These are phyloP conservation scores for Drosophila gaucha DNA, from an alignment of 2,888 invertebrate species.

Conservation along the genomic window DNA sequence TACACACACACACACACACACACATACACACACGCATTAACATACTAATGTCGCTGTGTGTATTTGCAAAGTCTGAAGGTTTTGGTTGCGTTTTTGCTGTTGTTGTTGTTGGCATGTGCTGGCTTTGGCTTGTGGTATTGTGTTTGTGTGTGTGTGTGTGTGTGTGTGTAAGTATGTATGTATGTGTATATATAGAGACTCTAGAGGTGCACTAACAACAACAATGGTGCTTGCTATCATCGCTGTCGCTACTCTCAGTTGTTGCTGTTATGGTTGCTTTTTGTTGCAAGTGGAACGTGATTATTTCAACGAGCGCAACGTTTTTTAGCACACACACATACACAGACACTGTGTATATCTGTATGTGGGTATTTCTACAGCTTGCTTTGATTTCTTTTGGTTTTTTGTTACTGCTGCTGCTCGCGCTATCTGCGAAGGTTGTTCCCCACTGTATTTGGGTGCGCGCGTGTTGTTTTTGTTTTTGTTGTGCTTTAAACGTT, in stretches of 20 bases:
- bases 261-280: constrained; percentile 51
- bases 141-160: constrained; percentile 14
- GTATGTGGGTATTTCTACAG: constrained; percentile 36
- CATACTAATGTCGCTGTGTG: constrained; percentile 19
- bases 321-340: constrained; percentile 47
- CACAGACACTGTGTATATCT: neutral
- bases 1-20: constrained; percentile 2
- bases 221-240: constrained; percentile 49
- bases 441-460: constrained; percentile 46
- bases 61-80: constrained; percentile 69
- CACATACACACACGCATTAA: constrained; percentile 1
- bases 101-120: constrained; percentile 40
- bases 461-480: constrained; percentile 15
- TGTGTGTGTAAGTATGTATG: constrained; percentile 16
- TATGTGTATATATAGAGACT: constrained; percentile 23
- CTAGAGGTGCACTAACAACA: constrained; percentile 51
- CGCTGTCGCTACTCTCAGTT: constrained; percentile 28
- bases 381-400: constrained; percentile 60
- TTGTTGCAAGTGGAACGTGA: constrained; percentile 83
- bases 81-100: constrained; percentile 49
- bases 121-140: constrained; percentile 31
- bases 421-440: constrained; percentile 58
- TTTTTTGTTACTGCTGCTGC: constrained; percentile 26
- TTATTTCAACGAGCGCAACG: constrained; percentile 76
- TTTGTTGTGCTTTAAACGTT: constrained; percentile 16